Conservation (phyloP, 2,888 invertebrate genomes). For the Iselma pallidipennis region DNA sequence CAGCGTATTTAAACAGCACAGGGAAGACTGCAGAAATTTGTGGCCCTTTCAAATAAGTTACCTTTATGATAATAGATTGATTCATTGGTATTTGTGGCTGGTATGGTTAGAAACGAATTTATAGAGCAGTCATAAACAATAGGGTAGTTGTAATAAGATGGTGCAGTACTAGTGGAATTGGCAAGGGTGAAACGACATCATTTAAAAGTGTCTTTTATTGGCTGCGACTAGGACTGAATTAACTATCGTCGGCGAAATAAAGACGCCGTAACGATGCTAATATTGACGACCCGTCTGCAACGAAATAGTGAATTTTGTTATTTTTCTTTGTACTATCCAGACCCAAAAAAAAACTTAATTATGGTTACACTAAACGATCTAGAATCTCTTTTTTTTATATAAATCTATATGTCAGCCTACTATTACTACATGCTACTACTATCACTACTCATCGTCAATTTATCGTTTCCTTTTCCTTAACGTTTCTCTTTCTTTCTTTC, state of each 20-base stretch:
- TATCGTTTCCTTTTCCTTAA: slow-evolving; percentile 46
- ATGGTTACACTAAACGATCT: not conserved
- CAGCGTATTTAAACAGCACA: too few species aligned
- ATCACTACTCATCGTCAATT: slow-evolving; percentile 45
- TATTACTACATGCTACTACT: not conserved
- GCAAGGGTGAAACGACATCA: slow-evolving; percentile 1
- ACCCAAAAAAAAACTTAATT: not conserved
- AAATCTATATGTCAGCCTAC: too few species aligned
- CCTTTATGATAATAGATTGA: not conserved
- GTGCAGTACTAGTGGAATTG: not conserved
- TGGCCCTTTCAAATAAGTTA: too few species aligned
- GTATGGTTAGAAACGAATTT: not conserved
- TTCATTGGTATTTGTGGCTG: not conserved
- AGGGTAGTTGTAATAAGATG: not conserved
- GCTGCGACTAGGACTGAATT: not conserved
- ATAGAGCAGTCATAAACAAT: not conserved
- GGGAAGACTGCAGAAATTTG: too few species aligned
- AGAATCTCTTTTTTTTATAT: not conserved
- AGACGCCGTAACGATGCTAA: not conserved
- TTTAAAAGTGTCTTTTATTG: slow-evolving; percentile 4
- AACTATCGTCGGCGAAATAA: slow-evolving; percentile 1
- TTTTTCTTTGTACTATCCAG: not conserved
- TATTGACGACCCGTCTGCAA: not conserved
- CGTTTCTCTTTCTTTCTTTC: not conserved
- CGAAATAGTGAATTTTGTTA: not conserved